Base-by-base conservation (phyloP, 2,888 invertebrate species). In the Platynereis dumerilii region DNA sequence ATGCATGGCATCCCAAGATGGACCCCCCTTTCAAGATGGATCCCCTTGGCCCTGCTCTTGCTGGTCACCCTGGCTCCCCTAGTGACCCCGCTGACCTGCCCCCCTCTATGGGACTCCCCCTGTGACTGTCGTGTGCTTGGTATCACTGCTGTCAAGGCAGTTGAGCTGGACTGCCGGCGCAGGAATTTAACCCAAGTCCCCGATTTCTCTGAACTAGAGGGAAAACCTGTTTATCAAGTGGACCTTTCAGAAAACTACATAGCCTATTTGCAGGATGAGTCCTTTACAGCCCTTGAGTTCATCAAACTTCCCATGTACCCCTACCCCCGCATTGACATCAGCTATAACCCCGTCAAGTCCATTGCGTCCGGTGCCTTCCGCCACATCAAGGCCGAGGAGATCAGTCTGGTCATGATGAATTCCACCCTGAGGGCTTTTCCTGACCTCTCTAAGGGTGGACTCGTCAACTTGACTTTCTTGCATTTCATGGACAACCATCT, bases 121-220 rank as follows among this genome's bases (percentile, higher is more conserved):
- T 48, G 48, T n/a, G 48, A 48, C 48, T 48, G 48, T 22, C n/a
- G 48, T 3, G 22, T 48, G 5, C 48, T 48, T 12, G 48, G 48
- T n/a, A 22, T 48, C 48, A 48, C 48, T 22, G 22, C 48, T 3
- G 22, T 48, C n/a, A 48, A 48, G 22, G 48, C 48, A 20, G 22
- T 48, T 5, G 48, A 48, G 48, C n/a, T 48, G 48, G 48, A 48
- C 48, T 48, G 48, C 48, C n/a, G 48, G n/a, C n/a, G 22, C n/a
- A 48, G 22, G 48, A 48, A 48, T 22, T n/a, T 48, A 22, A 48
- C 20, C 22, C 48, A 48, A 10, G 48, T 48, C 20, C 48, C 48
- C 7, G 48, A 48, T n/a, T 22, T 48, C 22, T 22, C n/a, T 5
- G 20, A n/a, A 20, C 7, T 48, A 22, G 10, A 7, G 17, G 48